Percentiles rank a stretch among this genome's conserved stretches.
These are phyloP conservation scores for Agrochola circellaris DNA, from an alignment of 2,888 invertebrate species.

Conservation along the genomic window DNA sequence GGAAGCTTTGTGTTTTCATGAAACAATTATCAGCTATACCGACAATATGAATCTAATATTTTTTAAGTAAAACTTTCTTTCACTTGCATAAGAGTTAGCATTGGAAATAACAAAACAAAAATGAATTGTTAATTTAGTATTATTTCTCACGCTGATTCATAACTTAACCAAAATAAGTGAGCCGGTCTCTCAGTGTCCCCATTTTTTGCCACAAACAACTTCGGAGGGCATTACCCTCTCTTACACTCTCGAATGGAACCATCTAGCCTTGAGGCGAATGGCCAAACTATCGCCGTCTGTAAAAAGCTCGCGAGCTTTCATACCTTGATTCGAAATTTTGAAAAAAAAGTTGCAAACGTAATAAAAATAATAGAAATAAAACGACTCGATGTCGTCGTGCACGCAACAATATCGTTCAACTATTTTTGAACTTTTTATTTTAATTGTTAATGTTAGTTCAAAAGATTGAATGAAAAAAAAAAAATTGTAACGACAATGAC, in stretches of 20 bases:
- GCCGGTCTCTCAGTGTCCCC: constrained; percentile 88
- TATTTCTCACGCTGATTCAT: constrained; percentile 89
- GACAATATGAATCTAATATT: constrained; percentile 10
- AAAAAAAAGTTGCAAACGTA: constrained; percentile 24
- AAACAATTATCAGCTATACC: not conserved
- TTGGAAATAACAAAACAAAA: constrained; percentile 74
- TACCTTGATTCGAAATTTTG: constrained; percentile 48
- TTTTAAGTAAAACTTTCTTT: constrained; percentile 44
- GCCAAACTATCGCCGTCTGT: constrained; percentile 76
- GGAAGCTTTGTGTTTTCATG: not conserved
- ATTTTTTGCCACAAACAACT: constrained; percentile 91
- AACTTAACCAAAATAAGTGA: constrained; percentile 87
- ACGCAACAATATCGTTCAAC: constrained; percentile 21
- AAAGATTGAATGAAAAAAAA: not conserved
- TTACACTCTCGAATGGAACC: constrained; percentile 82
- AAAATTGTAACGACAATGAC: not conserved
- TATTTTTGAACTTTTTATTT: not conserved
- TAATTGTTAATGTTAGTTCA: not conserved
- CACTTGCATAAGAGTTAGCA: constrained; percentile 57
- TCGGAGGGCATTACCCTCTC: constrained; percentile 88
- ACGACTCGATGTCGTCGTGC: constrained; percentile 21
- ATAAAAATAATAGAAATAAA: constrained; percentile 52
- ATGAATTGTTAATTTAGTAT: constrained; percentile 75
- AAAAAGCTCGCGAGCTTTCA: constrained; percentile 65
- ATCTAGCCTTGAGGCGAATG: constrained; percentile 83